These are phyloP conservation scores for Exocentrus adspersus DNA, from an alignment of 2,888 invertebrate species.

Conservation along the genomic window DNA sequence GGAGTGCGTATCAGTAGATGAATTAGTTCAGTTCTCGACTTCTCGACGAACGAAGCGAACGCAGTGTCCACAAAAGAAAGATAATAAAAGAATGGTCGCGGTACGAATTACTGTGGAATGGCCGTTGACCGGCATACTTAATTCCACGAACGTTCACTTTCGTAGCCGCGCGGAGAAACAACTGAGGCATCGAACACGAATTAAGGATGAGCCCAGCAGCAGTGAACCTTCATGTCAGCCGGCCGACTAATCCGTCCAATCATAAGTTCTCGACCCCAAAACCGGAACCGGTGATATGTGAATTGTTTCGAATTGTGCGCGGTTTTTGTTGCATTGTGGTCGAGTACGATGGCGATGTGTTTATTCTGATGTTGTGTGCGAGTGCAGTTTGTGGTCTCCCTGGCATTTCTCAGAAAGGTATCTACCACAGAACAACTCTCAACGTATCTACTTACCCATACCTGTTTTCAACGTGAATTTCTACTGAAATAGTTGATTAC, in stretches of 20 bases:
- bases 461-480: too few species aligned
- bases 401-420: too few species aligned
- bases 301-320: constrained; percentile 42
- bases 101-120: constrained; percentile 13
- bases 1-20: constrained; percentile 34
- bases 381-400: background rate
- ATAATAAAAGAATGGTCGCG: background rate
- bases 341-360: background rate
- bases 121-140: constrained; percentile 31
- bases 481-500: too few species aligned
- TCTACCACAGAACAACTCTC: too few species aligned
- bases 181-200: constrained; percentile 23
- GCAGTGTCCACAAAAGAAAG: background rate
- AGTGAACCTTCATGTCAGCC: constrained; percentile 19
- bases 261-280: constrained; percentile 43
- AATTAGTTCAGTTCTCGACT: too few species aligned
- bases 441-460: too few species aligned
- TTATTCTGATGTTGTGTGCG: background rate
- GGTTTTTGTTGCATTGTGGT: constrained; percentile 30
- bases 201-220: constrained; percentile 32
- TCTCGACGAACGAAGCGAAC: too few species aligned
- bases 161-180: constrained; percentile 34
- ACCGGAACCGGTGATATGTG: constrained; percentile 44
- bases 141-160: constrained; percentile 40
- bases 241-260: constrained; percentile 40